These are phyloP conservation scores for Sinopyrophorus schimmeli DNA, from an alignment of 2,888 invertebrate genomes.

Conservation along the genomic window DNA sequence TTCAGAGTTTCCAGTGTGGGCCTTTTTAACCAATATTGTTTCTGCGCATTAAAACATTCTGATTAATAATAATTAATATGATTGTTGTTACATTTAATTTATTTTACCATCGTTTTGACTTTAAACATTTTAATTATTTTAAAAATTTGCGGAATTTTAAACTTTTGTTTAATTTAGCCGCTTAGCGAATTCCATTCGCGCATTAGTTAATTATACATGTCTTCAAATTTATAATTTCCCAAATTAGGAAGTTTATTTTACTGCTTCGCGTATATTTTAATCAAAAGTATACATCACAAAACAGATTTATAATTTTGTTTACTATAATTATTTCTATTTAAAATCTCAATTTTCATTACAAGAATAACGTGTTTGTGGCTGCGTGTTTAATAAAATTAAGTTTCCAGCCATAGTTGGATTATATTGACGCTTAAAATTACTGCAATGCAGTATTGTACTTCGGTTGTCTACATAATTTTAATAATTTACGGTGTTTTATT, in stretches of 20 bases:
- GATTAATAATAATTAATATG: too few species aligned
- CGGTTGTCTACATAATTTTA: conserved; percentile 17
- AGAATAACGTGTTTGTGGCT: conserved; percentile 29
- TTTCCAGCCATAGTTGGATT: conserved; percentile 25
- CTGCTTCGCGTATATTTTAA: too few species aligned
- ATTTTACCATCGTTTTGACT: conserved; percentile 3
- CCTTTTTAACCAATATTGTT: neutral
- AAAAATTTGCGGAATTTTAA: too few species aligned
- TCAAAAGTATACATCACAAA: too few species aligned
- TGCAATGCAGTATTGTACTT: conserved; percentile 29
- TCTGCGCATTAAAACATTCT: conserved; percentile 13
- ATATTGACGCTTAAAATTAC: conserved; percentile 32
- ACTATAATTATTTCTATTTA: conserved; percentile 6
- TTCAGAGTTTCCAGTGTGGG: conserved; percentile 10
- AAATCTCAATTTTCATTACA: conserved; percentile 20
- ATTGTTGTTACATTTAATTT: too few species aligned
- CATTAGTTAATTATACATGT: too few species aligned
- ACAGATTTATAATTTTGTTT: conserved; percentile 14
- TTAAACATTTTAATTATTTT: too few species aligned
- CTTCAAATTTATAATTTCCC: too few species aligned
- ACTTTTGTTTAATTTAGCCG: too few species aligned
- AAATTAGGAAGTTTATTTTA: too few species aligned
- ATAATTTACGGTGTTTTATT: conserved; percentile 15
- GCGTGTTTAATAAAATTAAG: conserved; percentile 34
- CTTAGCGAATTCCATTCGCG: too few species aligned